phyloP scores from a whole-genome alignment of 2,888 invertebrate genomes.

The Cosmopolites sordidus region DNA sequence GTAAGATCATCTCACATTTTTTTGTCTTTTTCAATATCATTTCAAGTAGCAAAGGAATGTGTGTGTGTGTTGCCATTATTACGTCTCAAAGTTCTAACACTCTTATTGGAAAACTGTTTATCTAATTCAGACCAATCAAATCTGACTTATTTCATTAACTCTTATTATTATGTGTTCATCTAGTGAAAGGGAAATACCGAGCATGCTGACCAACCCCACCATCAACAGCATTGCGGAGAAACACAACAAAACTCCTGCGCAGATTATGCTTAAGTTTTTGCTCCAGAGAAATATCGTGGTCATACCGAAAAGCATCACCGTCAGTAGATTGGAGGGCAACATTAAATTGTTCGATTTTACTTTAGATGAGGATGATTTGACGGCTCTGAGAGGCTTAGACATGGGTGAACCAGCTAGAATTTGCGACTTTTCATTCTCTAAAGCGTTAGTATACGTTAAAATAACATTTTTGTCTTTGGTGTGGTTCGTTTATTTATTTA shows the following conservation, averaged over 20 bases:
- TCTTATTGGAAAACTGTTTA: too few species aligned
- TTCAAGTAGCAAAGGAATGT: too few species aligned
- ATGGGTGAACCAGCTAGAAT: constrained; percentile 49
- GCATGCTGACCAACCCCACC: constrained; percentile 39
- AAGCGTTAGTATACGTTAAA: constrained; percentile 17
- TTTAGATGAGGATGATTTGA: constrained; percentile 44
- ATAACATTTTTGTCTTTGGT: not conserved
- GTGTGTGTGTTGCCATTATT: too few species aligned
- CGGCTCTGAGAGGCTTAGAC: constrained; percentile 43
- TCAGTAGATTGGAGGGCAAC: constrained; percentile 67
- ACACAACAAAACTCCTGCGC: constrained; percentile 65
- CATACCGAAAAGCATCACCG: constrained; percentile 78
- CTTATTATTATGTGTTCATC: too few species aligned
- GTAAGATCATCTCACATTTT: constrained; percentile 1
- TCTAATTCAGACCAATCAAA: too few species aligned
- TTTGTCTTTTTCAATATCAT: not conserved
- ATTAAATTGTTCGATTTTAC: constrained; percentile 67
- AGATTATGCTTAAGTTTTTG: constrained; percentile 64
- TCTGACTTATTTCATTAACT: not conserved
- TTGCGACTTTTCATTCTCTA: constrained; percentile 48
- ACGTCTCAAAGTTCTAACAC: too few species aligned
- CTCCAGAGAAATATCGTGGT: constrained; percentile 66
- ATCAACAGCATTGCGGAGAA: constrained; percentile 50
- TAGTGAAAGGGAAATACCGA: constrained; percentile 21
- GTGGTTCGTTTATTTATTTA: not conserved